Base-by-base conservation (phyloP, 2,113 vertebrate species). In the Tetrao urogallus region DNA sequence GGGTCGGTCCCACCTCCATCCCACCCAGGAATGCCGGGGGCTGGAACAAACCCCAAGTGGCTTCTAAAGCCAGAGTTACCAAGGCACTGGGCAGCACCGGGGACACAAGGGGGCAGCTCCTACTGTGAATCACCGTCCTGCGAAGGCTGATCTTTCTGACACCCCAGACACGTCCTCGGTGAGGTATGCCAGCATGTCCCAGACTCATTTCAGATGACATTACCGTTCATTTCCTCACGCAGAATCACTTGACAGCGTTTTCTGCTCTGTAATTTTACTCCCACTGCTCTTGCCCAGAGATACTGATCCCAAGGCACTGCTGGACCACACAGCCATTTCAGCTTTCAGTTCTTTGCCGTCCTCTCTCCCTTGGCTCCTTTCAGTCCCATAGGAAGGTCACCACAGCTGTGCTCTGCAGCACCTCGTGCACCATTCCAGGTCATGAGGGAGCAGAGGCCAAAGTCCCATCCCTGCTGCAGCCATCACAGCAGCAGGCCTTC, bases 321-420 rank as follows among this genome's bases (percentile, higher is more conserved):
- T 54, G 92, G 38, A 32, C 27, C 61, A 27, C 71, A 21, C 2
- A 8, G 0, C 2, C 63, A 4, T 58, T 63, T 40, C 5, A 0
- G 14, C 36, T 61, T 48, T 10, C 17, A 38, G 7, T 19, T 34
- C 57, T 67, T 34, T 25, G 27, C 56, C 17, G 1, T 45, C 20
- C 32, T 32, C 38, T 22, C 32, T 32, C 43, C 45, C 45, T 47
- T 47, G 45, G 45, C 45, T 47, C 45, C 45, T 9, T 47, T 47
- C 45, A 20, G 45, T 47, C 20, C 18, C 45, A 20, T 20, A 47
- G 45, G 45, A 20, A 47, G 4, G 45, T 47, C 45, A 20, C 45
- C 45, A 47, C 9, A 19, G 18, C 45, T 47, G 18, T 47, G 45
- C 45, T 47, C 19, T 20, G 19, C 45, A 47, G 45, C 45, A 20